Evolutionary conservation across 2,888 invertebrate genomes (phyloP), one percentile per base, ranked within the genome.

Genomic region (Cryptosula pallasiana): DNA sequence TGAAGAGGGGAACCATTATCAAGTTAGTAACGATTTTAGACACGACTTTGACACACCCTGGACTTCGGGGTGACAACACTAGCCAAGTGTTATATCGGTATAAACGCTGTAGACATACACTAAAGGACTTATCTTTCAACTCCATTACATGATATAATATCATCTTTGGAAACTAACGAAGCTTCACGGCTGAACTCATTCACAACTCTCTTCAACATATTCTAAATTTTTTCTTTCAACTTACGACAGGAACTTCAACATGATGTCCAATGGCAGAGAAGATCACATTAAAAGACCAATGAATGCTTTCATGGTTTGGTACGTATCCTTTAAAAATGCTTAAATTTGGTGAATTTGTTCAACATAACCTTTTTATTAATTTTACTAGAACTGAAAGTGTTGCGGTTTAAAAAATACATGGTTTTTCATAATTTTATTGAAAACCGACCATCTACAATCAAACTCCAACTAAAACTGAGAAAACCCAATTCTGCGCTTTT

Each of bases 241-340:
- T 63, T 16, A 29, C 27, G 13, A 3, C 27, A 29, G 13, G 13
- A 25, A 16, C 5, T 5, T 32, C 45, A 63, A 2, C 13, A 63
- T 63, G 63, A 63, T 63, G 63, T 27, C 27, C 2, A 27, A 2
- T 13, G 32, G 27, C 63, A 63, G 63, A 63, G 63, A 63, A 32
- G 90, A 81, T 32, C 95, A 95, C 36, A 95, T 97, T n/a, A 96
- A 96, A 85, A 89, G 97, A 79, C 97, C 97, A 20, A 98, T 98
- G 97, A 96, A 96, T 86, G 96, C 96, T 13, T 96, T 96, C 84
- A 96, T 96, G 96, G 96, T 96, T 75, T 96, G 96, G 96, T 95
- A 63, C 25, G 63, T 63, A 2, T 13, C 5, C 57, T 23, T 57
- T 57, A 45, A 45, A 45, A 5, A 13, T 45, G 45, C 16, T 45